phyloP scores from a whole-genome alignment of 2,113 vertebrate species.

The Tragulus kanchil region DNA sequence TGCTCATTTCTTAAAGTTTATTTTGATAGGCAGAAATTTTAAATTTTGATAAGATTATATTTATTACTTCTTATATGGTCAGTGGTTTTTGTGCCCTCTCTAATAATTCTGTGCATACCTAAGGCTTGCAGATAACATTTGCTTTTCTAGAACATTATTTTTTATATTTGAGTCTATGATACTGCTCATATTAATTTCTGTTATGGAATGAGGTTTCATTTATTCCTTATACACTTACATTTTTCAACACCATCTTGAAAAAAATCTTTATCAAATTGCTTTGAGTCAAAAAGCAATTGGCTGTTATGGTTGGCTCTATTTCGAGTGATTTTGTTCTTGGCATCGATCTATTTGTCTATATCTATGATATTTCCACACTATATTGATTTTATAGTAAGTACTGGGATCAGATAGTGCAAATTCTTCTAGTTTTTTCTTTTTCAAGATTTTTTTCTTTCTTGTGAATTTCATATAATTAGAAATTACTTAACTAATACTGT shows the following conservation, averaged over 20 bases:
- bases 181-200: constrained; percentile 8
- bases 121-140: neutral
- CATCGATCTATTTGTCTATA: constrained; percentile 32
- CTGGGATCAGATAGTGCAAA: neutral
- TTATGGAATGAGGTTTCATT: neutral
- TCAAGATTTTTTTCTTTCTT: neutral
- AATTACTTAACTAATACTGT: neutral
- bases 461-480: neutral
- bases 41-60: neutral
- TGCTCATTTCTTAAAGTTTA: neutral
- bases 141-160: neutral
- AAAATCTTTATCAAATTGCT: neutral
- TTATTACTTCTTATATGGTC: neutral
- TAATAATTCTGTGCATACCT: neutral
- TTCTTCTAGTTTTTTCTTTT: neutral
- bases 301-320: neutral
- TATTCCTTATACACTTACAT: neutral
- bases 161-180: neutral
- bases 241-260: neutral
- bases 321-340: neutral
- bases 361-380: neutral
- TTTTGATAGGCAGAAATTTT: constrained; percentile 1
- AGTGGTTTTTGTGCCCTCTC: neutral
- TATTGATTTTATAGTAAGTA: neutral
- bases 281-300: constrained; percentile 40